Conservation (phyloP, 2,113 vertebrate genomes). For the Scalopus aquaticus region DNA sequence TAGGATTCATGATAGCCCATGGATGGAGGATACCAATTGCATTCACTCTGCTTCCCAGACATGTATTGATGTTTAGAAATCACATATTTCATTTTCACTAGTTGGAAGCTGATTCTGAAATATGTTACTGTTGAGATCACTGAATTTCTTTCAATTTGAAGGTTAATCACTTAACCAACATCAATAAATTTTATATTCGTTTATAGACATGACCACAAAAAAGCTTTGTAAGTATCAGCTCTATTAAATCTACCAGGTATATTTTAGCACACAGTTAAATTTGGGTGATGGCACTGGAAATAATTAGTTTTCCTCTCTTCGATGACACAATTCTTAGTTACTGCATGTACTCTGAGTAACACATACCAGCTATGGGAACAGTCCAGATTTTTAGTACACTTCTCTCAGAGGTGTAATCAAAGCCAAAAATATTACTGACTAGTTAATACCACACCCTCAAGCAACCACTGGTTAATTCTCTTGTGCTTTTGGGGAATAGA, state of each 20-base stretch:
- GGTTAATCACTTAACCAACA: background rate
- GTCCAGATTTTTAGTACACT: background rate
- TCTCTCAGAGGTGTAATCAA: slow-evolving; percentile 32
- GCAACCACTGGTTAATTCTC: background rate
- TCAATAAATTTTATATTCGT: slow-evolving; percentile 14
- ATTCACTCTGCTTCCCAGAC: background rate
- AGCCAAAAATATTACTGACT: slow-evolving; percentile 13
- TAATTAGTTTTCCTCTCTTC: background rate
- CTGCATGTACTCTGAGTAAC: slow-evolving; percentile 16
- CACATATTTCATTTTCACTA: slow-evolving; percentile 8
- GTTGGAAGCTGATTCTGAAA: slow-evolving; percentile 38
- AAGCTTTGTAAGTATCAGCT: background rate
- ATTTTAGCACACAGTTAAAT: background rate
- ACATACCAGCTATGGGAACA: background rate
- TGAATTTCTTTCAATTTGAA: slow-evolving; percentile 26
- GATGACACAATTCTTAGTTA: slow-evolving; percentile 26
- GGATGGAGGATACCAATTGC: background rate
- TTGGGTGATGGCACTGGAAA: background rate
- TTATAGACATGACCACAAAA: slow-evolving; percentile 56
- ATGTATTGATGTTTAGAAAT: background rate
- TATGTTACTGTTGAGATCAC: background rate
- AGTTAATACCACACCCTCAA: slow-evolving; percentile 21
- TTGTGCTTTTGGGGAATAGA: background rate
- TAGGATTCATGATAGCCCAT: background rate
- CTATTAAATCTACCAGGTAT: background rate